A percentile compares a stretch with the other conserved stretches of the same genome.
Conservation (phyloP, 2,888 invertebrate genomes). For the Eupithecia inturbata region DNA sequence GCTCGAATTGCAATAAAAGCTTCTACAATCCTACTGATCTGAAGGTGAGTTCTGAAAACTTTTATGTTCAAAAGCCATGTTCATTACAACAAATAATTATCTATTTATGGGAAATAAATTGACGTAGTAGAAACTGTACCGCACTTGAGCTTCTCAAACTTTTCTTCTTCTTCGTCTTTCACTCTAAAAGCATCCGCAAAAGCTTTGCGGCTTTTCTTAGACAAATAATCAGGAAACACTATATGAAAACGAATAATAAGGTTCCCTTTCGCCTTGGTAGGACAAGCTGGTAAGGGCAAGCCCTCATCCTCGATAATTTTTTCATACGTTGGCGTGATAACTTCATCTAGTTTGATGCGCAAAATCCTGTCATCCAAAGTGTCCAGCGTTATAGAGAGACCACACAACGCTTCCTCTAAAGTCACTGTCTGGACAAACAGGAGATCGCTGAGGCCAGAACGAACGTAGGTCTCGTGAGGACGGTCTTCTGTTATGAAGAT, state of each 20-base stretch:
- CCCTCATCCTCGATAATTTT: slow-evolving; percentile 90
- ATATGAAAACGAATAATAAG: slow-evolving; percentile 87
- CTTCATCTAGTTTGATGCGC: slow-evolving; percentile 88
- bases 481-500: slow-evolving; percentile 89
- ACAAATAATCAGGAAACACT: slow-evolving; percentile 71
- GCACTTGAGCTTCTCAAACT: slow-evolving; percentile 67
- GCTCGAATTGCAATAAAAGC: slow-evolving; percentile 83
- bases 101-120: slow-evolving; percentile 23
- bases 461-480: slow-evolving; percentile 86
- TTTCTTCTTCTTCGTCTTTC: slow-evolving; percentile 66
- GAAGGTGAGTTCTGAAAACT: slow-evolving; percentile 67
- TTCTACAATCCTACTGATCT: slow-evolving; percentile 85
- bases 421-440: slow-evolving; percentile 84
- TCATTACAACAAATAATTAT: neutral
- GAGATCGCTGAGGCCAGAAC: slow-evolving; percentile 87
- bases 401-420: slow-evolving; percentile 89
- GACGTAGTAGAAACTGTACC: slow-evolving; percentile 63
- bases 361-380: slow-evolving; percentile 89
- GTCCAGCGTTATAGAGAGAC: slow-evolving; percentile 85
- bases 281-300: slow-evolving; percentile 86
- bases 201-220: slow-evolving; percentile 70
- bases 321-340: slow-evolving; percentile 87
- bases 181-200: slow-evolving; percentile 73
- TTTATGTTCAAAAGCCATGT: slow-evolving; percentile 4
- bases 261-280: slow-evolving; percentile 86